Base-by-base conservation (phyloP, 2,888 invertebrate genomes). In the Leistus spinibarbis region DNA sequence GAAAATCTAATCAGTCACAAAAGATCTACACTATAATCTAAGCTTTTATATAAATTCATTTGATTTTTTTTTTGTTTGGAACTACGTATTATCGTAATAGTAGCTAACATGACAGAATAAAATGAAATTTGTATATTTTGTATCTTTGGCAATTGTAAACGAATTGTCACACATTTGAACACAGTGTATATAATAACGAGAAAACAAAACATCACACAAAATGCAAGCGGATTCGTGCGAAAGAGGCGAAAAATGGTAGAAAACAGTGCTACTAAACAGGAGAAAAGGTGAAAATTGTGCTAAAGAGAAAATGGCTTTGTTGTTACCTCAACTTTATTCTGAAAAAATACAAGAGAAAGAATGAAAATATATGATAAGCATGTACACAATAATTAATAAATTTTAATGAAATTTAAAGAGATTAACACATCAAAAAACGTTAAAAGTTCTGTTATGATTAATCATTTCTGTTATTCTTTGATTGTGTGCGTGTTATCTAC, bases 261-360 rank as follows among this genome's bases (percentile, higher is more conserved):
- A 73, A 62, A 7, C 70, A 73, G 77, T 75, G 64, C 68, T 53
- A 72, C 68, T 54, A 76, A 74, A 75, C 67, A 77, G 76, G 78
- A 78, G 77, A 77, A 76, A 76, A 69, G 56, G 75, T 76, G 77
- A 77, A 76, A 77, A 78, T 76, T 70, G 73, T 77, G 76, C 77
- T 78, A 78, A 77, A 77, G 76, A 79, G 69, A 76, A 71, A 74
- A 74, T 71, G 65, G 54, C 54, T 70, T 40, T 40, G 40, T 40
- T 66, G 76, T 81, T 83, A 83, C 82, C 83, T 82, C 82, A 77
- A 79, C 79, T 80, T 81, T 82, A 82, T 82, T 81, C 83, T 83
- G 83, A 80, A 82, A 82, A 78, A 80, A 81, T 79, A 80, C 79
- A 81, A 80, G 80, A 79, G 74, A 79, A 77, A 79, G 57, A 78